Evolutionary conservation across 2,797 vertebrate species (phyloP), one percentile per base, ranked within the genome.

Genomic region (Gallinago solitaria): DNA sequence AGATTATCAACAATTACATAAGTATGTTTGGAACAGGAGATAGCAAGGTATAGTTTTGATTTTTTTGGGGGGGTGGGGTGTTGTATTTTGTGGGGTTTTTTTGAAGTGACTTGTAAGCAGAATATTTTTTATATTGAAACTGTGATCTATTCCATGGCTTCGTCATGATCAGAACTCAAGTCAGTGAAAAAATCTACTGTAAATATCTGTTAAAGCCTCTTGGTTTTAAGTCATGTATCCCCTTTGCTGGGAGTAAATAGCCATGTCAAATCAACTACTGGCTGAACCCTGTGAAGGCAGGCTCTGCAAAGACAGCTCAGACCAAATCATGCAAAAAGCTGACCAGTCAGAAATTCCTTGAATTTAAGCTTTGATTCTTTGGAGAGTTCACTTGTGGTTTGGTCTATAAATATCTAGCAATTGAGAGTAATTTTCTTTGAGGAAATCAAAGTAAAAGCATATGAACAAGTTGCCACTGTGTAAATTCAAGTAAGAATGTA

Each of bases 11-110:
- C 97, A 99, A 98, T 96, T 99, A 99, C 53, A 97, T 99, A 90
- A 99, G 99, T 97, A 99, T 99, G 98, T 99, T 99, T 97, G 98
- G 99, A 51, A 98, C 98, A 11, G 98, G 98, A n/a, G 99, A 99
- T 69, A 97, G 98, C 98, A 99, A 99, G 99, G 99, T 99, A 98
- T 96, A 28, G 4, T 20, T 89, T 33, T 43, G n/a, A 8, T 45
- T 56, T 28, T 28, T 28, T 30, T 11, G 2, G 16, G 47, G 23
- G 47, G 12, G 23, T 25, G 47, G 23, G 47, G 47, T 48, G 23
- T 48, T 48, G 47, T 48, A 48, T 7, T 67, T n/a, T 35, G 39
- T 39, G 39, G 39, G 43, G 61, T 50, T 33, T 11, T 13, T 77
- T 77, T 63, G 0, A 37, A 61, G 30, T 16, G 43, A 63, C 19